Evolutionary conservation across 2,888 invertebrate genomes (phyloP).

Genomic region (Eupithecia tripunctaria): DNA sequence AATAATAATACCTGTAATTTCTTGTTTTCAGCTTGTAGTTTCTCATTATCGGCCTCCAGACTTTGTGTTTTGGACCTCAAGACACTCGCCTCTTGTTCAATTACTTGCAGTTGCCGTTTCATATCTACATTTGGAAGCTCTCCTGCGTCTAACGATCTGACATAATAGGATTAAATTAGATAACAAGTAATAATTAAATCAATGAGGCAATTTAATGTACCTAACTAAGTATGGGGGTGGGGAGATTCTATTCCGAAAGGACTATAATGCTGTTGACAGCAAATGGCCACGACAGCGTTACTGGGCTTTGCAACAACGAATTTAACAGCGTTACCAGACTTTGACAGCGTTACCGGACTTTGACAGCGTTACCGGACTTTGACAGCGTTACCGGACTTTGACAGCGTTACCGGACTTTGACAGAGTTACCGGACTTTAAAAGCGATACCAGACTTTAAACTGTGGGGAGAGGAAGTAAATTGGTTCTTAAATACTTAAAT

Average conservation of each 20-base stretch:
- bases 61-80: constrained; percentile 87
- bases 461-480: background rate
- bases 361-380: too few species aligned
- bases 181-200: background rate
- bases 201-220: background rate
- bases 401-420: too few species aligned
- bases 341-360: too few species aligned
- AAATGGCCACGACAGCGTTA: too few species aligned
- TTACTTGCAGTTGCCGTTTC: constrained; percentile 89
- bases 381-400: too few species aligned
- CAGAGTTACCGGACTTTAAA: too few species aligned
- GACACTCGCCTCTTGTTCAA: constrained; percentile 90
- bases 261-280: too few species aligned
- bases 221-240: too few species aligned
- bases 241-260: too few species aligned
- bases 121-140: constrained; percentile 88
- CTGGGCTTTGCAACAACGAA: too few species aligned
- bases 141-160: constrained; percentile 84
- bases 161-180: constrained; percentile 30
- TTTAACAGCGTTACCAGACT: too few species aligned
- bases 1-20: constrained; percentile 87
- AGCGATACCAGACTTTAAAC: too few species aligned
- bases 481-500: background rate
- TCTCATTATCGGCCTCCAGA: constrained; percentile 91
- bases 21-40: constrained; percentile 89